A percentile compares a stretch with the other conserved stretches of the same genome.
Conservation (phyloP, 2,797 vertebrate species). For the Alauda arvensis region DNA sequence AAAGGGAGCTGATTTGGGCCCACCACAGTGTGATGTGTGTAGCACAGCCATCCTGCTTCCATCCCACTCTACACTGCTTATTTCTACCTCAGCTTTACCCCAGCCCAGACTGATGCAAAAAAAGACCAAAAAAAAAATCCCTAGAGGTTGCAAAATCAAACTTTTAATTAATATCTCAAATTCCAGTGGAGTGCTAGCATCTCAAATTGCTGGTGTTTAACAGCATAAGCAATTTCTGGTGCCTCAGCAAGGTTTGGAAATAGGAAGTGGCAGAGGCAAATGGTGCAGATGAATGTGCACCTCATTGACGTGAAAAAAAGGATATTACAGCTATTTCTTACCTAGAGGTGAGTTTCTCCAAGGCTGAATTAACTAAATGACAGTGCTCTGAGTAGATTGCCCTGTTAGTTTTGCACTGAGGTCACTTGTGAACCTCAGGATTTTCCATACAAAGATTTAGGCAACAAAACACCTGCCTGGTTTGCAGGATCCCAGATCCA, state of each 20-base stretch:
- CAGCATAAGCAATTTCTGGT: neutral
- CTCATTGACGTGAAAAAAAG: neutral
- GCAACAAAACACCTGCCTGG: neutral
- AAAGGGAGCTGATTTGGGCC: neutral
- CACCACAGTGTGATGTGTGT: neutral
- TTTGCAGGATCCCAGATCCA: neutral
- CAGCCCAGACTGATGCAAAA: neutral
- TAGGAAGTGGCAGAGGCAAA: neutral
- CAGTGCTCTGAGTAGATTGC: neutral
- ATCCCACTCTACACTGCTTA: neutral
- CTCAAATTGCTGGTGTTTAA: conserved; percentile 1
- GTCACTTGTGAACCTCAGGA: neutral
- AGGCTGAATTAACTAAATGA: conserved; percentile 4
- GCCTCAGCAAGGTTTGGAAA: neutral
- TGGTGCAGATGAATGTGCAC: neutral
- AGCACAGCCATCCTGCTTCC: neutral
- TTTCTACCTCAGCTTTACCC: neutral
- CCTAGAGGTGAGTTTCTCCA: neutral
- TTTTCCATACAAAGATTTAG: neutral
- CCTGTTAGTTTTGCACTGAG: neutral
- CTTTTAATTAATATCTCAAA: conserved; percentile 4
- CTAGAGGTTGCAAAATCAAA: neutral
- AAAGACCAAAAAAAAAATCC: neutral
- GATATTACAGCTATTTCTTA: conserved; percentile 5
- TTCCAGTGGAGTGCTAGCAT: neutral